Base-by-base conservation (phyloP, 2,888 invertebrate genomes). In the Meganola albula region DNA sequence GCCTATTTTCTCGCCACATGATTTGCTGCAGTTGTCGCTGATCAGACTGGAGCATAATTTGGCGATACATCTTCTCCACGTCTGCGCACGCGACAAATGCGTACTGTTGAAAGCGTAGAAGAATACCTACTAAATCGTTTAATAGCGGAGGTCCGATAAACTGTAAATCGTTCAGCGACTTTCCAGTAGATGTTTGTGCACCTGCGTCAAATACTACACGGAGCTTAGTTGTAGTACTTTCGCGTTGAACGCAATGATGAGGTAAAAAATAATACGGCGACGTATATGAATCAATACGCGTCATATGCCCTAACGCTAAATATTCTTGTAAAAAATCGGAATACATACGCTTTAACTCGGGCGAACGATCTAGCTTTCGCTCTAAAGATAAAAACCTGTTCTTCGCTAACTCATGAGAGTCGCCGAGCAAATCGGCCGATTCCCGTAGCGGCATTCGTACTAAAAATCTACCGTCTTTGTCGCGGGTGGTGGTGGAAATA, bases 401-500 rank as follows among this genome's bases (percentile, higher is more conserved):
- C n/a, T 2, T 11, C 10, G 22, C 22, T 22, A 22, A 22, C 5
- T 22, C 22, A 10, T 22, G 11, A 22, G 22, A 22, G 5, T 22
- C 22, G 7, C 22, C 10, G 10, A 22, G 22, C 7, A 11, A 22
- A 10, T 22, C 22, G 11, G 22, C 22, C 11, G 22, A 22, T 22
- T 22, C 22, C 6, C 22, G 22, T 11, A 22, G 10, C 7, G 22
- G 22, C 7, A 22, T 22, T 1, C 22, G 22, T 4, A 22, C 22
- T 10, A 10, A 10, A 4, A 22, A 22, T 22, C 22, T 22, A 22
- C 22, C 22, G 22, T 22, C 22, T 10, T 22, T 10, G 7, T 22
- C 22, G 6, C 22, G 22, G 7, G 22, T 22, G 22, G 22, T 22
- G 22, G n/a, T n/a, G n/a, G n/a, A n/a, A n/a, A n/a, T 22, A 22